Evolutionary conservation across 1,140 invertebrate species (phyloP).

Genomic region (Drosophila repleta): DNA sequence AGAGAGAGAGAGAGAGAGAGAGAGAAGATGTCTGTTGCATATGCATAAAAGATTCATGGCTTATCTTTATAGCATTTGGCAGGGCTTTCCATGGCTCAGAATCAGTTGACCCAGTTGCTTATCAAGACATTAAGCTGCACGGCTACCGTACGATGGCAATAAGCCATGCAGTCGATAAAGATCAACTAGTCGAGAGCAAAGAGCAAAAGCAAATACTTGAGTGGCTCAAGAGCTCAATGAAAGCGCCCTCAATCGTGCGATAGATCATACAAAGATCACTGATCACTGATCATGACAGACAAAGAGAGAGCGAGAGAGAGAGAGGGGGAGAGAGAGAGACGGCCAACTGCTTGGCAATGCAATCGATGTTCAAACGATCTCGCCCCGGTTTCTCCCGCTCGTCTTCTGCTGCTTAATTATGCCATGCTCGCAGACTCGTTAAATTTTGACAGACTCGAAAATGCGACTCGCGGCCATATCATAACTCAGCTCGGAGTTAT

Average conservation of each 20-base stretch:
- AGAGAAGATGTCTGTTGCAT: conserved; percentile 4
- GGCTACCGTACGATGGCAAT: neutral
- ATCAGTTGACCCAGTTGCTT: no score
- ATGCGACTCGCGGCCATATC: conserved; percentile 50
- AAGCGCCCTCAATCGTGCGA: conserved; percentile 41
- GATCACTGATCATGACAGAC: conserved; percentile 18
- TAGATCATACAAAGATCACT: conserved; percentile 30
- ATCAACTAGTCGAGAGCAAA: neutral
- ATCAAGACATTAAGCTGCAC: no score
- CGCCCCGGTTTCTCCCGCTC: conserved; percentile 24
- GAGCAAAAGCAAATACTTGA: neutral
- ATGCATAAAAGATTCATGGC: no score
- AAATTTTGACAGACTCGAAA: conserved; percentile 74
- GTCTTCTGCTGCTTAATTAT: conserved; percentile 43
- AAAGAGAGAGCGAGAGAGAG: neutral
- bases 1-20: neutral
- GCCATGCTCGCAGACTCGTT: conserved; percentile 60
- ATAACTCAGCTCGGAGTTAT: conserved; percentile 75
- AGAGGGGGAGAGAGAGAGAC: neutral
- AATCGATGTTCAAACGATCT: conserved; percentile 43
- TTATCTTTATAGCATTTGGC: no score
- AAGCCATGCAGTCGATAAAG: conserved; percentile 26
- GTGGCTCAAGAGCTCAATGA: conserved; percentile 17
- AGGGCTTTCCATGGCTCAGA: no score
- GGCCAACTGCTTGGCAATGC: conserved; percentile 24